These are phyloP conservation scores for Melanotaenia pygmaea DNA, from an alignment of 2,797 vertebrate species.

Conservation along the genomic window DNA sequence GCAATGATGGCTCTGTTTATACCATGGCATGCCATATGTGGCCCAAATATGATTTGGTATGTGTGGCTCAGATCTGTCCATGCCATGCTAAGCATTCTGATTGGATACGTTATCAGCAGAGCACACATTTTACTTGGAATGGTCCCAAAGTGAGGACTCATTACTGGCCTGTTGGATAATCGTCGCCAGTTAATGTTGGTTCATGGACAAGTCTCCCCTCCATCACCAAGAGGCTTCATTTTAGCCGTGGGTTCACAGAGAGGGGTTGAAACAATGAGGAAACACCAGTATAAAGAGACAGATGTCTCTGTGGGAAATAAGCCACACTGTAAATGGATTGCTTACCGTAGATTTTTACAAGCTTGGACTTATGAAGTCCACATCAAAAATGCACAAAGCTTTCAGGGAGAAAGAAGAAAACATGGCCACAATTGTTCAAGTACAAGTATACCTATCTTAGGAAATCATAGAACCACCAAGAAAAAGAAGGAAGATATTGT, in stretches of 20 bases:
- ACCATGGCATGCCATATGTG: too few species aligned
- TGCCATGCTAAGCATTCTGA: constrained; percentile 54
- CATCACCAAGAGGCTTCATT: constrained; percentile 28
- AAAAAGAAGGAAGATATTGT: background rate
- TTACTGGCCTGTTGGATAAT: constrained; percentile 67
- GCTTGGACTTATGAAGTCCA: constrained; percentile 23
- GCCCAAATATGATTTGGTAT: too few species aligned
- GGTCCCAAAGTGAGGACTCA: constrained; percentile 68
- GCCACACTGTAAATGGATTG: constrained; percentile 12
- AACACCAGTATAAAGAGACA: constrained; percentile 15
- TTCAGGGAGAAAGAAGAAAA: background rate
- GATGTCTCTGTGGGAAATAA: constrained; percentile 21
- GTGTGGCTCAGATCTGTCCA: too few species aligned
- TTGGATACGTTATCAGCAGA: constrained; percentile 74
- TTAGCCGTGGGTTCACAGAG: constrained; percentile 22
- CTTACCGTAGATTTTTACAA: constrained; percentile 3
- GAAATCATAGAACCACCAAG: background rate
- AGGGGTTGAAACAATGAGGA: constrained; percentile 15
- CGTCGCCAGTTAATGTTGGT: constrained; percentile 50
- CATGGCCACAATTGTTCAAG: background rate
- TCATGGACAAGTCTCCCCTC: constrained; percentile 47
- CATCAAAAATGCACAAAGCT: constrained; percentile 21
- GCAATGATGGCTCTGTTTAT: too few species aligned
- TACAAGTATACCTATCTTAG: background rate
- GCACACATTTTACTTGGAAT: constrained; percentile 78